phyloP scores from a whole-genome alignment of 2,888 invertebrate species.

The Norana najaformis region DNA sequence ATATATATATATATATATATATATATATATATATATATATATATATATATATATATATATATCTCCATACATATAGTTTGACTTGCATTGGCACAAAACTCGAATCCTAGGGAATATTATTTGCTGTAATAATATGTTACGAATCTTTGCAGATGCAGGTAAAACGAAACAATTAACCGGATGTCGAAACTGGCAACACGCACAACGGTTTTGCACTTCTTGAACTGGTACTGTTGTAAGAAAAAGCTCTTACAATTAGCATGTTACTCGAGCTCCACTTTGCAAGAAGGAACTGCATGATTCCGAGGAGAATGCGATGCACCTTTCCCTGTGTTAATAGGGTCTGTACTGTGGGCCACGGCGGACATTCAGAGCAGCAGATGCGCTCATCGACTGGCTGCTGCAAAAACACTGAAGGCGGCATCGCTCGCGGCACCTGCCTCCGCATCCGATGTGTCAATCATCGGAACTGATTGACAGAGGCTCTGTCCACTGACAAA shows the following conservation, averaged over 20 bases:
- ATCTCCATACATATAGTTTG: background rate
- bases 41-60: slow-evolving; percentile 26
- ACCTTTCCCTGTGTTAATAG: background rate
- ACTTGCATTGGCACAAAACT: background rate
- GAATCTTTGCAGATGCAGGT: background rate
- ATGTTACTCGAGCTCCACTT: background rate
- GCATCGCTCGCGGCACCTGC: background rate
- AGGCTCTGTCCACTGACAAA: background rate
- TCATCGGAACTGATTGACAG: slow-evolving; percentile 13
- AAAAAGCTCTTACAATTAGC: background rate
- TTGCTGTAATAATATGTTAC: background rate
- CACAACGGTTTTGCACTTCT: background rate
- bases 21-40: slow-evolving; percentile 30
- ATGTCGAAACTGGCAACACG: too few relatives aligned
- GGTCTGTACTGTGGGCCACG: background rate
- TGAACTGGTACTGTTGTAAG: background rate
- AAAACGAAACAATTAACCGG: too few relatives aligned
- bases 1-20: slow-evolving; percentile 27
- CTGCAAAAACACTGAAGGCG: background rate
- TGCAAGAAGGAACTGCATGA: background rate
- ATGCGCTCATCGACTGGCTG: background rate
- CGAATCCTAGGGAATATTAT: too few relatives aligned
- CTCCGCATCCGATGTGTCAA: background rate
- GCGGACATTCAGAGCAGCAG: background rate
- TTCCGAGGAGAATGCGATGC: background rate